phyloP scores from a whole-genome alignment of 2,888 invertebrate species.

The Sepioteuthis lessoniana region DNA sequence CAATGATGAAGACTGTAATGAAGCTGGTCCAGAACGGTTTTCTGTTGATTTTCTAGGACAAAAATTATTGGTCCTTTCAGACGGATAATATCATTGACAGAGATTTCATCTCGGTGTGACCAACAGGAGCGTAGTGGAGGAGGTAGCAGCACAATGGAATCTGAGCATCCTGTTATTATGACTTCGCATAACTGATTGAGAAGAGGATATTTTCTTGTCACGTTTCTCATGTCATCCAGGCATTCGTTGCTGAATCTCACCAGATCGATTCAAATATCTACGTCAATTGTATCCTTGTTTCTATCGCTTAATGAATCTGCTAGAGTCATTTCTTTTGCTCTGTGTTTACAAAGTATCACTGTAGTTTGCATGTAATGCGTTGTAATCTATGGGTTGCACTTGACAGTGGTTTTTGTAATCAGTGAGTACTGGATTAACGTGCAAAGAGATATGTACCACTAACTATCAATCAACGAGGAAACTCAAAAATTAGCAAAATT shows the following conservation, averaged over 20 bases:
- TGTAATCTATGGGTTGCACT: slow-evolving; percentile 53
- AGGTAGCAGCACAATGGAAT: background rate
- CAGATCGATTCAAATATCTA: background rate
- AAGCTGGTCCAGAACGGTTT: slow-evolving; percentile 50
- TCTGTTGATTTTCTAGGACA: slow-evolving; percentile 48
- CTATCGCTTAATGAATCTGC: slow-evolving; percentile 52
- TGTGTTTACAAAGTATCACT: slow-evolving; percentile 52
- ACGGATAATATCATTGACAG: slow-evolving; percentile 52
- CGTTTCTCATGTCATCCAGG: background rate
- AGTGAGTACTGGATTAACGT: no score
- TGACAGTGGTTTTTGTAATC: slow-evolving; percentile 51
- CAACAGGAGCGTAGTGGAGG: slow-evolving; percentile 48
- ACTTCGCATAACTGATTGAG: background rate
- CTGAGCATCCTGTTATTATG: background rate
- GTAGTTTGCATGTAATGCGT: slow-evolving; percentile 52
- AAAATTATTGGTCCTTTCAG: slow-evolving; percentile 52
- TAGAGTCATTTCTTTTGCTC: slow-evolving; percentile 53
- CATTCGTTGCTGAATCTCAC: background rate
- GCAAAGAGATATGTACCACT: no score
- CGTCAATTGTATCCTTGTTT: background rate
- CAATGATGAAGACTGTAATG: slow-evolving; percentile 50
- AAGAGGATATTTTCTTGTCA: background rate
- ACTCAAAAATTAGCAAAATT: no score
- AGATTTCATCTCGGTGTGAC: slow-evolving; percentile 50
- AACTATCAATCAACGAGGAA: no score